Evolutionary conservation across 2,888 invertebrate species (phyloP).

Genomic region (Pammene aurita): DNA sequence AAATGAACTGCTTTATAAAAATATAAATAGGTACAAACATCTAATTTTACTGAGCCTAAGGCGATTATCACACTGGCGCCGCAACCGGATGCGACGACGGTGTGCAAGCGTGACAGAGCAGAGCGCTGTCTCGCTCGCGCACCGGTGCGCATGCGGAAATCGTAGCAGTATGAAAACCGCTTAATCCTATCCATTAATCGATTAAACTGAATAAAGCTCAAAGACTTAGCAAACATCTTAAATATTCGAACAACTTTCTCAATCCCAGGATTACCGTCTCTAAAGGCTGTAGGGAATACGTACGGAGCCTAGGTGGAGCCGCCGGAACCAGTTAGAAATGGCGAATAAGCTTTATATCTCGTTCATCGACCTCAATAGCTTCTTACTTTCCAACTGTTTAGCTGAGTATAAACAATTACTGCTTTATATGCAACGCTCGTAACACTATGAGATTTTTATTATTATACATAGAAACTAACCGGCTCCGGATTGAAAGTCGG

Average conservation of each 20-base stretch:
- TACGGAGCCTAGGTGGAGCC: slow-evolving; percentile 3
- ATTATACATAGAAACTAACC: neutral
- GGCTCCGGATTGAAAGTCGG: too few relatives aligned
- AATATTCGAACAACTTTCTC: slow-evolving; percentile 30
- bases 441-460: neutral
- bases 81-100: too few relatives aligned
- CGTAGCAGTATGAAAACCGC: too few relatives aligned
- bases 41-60: too few relatives aligned
- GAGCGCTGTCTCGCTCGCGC: too few relatives aligned
- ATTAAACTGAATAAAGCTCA: neutral
- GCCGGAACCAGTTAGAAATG: slow-evolving; percentile 40
- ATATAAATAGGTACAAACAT: too few relatives aligned
- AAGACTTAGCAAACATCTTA: neutral
- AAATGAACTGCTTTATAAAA: too few relatives aligned
- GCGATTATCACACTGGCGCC: too few relatives aligned
- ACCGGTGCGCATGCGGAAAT: too few relatives aligned
- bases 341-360: slow-evolving; percentile 34
- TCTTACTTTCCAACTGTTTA: slow-evolving; percentile 27
- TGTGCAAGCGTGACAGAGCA: too few relatives aligned
- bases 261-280: slow-evolving; percentile 8
- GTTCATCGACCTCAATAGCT: slow-evolving; percentile 34
- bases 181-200: too few relatives aligned
- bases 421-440: neutral
- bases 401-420: slow-evolving; percentile 2
- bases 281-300: slow-evolving; percentile 3